Evolutionary conservation across 1,140 invertebrate genomes (phyloP), one percentile per base, ranked within the genome.

Genomic region (Whitmania pigra): DNA sequence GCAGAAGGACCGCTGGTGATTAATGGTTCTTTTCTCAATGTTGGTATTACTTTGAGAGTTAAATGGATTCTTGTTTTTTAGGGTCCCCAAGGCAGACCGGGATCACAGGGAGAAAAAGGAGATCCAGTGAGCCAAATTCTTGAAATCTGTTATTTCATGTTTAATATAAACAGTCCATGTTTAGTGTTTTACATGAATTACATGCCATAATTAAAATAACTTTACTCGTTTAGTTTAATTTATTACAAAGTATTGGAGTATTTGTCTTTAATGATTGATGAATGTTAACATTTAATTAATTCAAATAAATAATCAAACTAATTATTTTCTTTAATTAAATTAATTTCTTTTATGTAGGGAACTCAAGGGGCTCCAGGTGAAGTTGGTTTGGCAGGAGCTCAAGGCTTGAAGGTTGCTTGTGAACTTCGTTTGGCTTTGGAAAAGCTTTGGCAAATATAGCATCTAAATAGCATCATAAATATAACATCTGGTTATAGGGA

Each of bases 321-420:
- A 36, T 36, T 36, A 36, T 36, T 36, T 36, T 3, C 31, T 36
- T 36, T 36, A 36, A 36, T 36, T 36, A 36, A 36, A 36, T 6
- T 36, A 2, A 36, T 36, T 6, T 36, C 31, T 36, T 49, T 49
- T 13, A 53, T 54, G 85, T 27, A 88, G 88, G 79, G 87, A 87
- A 63, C 82, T 87, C 76, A 82, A 85, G 77, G 69, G 2, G 2
- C 69, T 22, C 31, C 49, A 27, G 69, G 69, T 2, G 69, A 70
- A 20, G 43, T 53, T 36, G 69, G 69, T 9, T 22, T 70, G 36
- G 36, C 43, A 17, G 69, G 69, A 15, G 13, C 31, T 25, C 69
- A 40, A 25, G 69, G 69, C 2, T 18, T 54, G 15, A 70, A 70
- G 69, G 69, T 70, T 22, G 57, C 7, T 57, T 13, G 57, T 63